These are phyloP conservation scores for Drosophila anceps DNA, from an alignment of 2,888 invertebrate genomes.

Conservation along the genomic window DNA sequence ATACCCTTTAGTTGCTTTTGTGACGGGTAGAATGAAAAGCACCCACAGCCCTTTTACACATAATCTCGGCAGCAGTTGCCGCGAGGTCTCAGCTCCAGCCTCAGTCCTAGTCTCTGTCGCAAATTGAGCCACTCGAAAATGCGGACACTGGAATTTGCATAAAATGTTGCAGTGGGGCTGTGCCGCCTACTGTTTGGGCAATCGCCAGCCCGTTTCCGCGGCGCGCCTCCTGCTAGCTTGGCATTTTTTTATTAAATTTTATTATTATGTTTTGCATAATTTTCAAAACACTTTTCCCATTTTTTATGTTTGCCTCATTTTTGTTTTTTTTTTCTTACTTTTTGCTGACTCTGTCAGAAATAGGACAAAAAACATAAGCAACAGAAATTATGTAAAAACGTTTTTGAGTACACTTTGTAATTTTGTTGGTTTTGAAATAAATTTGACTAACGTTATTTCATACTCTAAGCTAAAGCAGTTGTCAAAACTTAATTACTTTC, in stretches of 20 bases:
- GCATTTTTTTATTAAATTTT: constrained; percentile 73
- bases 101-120: constrained; percentile 2
- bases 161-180: constrained; percentile 60
- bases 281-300: constrained; percentile 34
- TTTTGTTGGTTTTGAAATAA: background rate
- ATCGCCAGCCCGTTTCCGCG: constrained; percentile 32
- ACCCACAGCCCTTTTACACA: constrained; percentile 47
- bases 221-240: constrained; percentile 27
- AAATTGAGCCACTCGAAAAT: constrained; percentile 34
- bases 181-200: constrained; percentile 47
- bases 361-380: constrained; percentile 22
- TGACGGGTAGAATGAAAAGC: background rate
- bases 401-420: background rate
- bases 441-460: background rate
- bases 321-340: background rate
- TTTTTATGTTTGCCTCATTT: constrained; percentile 9
- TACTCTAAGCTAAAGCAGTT: background rate
- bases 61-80: constrained; percentile 25
- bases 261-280: constrained; percentile 79
- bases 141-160: constrained; percentile 66
- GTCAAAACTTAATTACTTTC: background rate
- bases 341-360: constrained; percentile 17
- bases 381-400: constrained; percentile 21
- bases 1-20: background rate
- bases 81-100: background rate